Conservation (phyloP, 2,797 vertebrate species). For the Philypnodon macrostomus region DNA sequence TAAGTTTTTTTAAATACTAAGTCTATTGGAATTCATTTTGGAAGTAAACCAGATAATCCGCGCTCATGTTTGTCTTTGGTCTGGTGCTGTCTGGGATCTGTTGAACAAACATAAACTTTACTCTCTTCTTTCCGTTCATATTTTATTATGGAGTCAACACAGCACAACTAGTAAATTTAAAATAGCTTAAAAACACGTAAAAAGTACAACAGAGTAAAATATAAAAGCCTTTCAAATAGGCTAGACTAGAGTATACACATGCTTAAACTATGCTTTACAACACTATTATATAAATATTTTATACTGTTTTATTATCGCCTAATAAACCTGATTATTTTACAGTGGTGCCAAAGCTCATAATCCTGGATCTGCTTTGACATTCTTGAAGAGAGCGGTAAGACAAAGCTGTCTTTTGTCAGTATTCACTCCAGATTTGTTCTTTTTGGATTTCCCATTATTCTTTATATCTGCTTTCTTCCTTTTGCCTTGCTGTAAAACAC, state of each 20-base stretch:
- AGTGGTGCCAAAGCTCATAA: not conserved
- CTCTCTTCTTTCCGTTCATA: not conserved
- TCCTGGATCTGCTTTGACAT: conserved; percentile 51
- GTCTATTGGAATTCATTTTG: too few species aligned
- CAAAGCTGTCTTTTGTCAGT: conserved; percentile 57
- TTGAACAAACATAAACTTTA: conserved; percentile 1
- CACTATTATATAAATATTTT: too few species aligned
- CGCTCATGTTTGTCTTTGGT: not conserved
- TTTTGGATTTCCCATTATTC: conserved; percentile 47
- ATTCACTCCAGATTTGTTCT: conserved; percentile 12
- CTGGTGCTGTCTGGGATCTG: not conserved
- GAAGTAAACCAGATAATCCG: not conserved
- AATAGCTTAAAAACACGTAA: too few species aligned
- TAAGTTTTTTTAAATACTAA: too few species aligned
- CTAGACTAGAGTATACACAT: too few species aligned
- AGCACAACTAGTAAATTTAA: not conserved
- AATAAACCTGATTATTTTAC: not conserved
- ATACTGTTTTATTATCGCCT: too few species aligned
- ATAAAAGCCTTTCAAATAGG: too few species aligned
- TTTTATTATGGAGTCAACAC: not conserved
- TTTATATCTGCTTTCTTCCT: conserved; percentile 29
- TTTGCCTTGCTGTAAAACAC: conserved; percentile 53
- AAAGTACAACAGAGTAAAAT: too few species aligned
- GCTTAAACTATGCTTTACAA: too few species aligned
- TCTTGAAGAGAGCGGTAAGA: conserved; percentile 65